Conservation (phyloP, 2,888 invertebrate genomes). For the Patella caerulea region DNA sequence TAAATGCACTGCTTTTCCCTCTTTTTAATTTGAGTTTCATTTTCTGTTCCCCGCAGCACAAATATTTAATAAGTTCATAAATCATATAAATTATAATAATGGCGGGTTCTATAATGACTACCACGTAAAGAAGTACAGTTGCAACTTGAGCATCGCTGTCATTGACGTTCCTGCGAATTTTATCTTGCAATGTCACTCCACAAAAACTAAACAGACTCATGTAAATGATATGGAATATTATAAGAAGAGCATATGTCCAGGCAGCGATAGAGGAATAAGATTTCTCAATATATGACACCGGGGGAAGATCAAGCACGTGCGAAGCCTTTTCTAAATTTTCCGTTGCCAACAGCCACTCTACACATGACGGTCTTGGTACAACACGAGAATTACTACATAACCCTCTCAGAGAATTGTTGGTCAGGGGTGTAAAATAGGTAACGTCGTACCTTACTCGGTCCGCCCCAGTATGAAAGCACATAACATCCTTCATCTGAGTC, state of each 20-base stretch:
- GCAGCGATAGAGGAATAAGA: slow-evolving; percentile 60
- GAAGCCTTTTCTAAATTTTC: slow-evolving; percentile 53
- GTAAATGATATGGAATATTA: slow-evolving; percentile 63
- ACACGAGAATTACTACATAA: slow-evolving; percentile 20
- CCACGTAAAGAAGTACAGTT: slow-evolving; percentile 43
- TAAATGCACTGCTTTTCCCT: background rate
- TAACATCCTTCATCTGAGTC: slow-evolving; percentile 58
- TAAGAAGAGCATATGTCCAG: slow-evolving; percentile 58
- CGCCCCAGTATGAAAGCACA: slow-evolving; percentile 37
- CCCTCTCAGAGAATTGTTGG: slow-evolving; percentile 38
- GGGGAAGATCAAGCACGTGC: slow-evolving; percentile 60
- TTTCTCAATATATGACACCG: slow-evolving; percentile 57
- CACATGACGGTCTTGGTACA: slow-evolving; percentile 46
- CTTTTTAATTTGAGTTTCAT: slow-evolving; percentile 16
- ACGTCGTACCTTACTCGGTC: slow-evolving; percentile 54
- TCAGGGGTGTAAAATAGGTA: slow-evolving; percentile 56
- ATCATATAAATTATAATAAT: slow-evolving; percentile 48
- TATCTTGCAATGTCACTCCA: slow-evolving; percentile 43
- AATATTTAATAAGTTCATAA: slow-evolving; percentile 26
- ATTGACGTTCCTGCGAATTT: slow-evolving; percentile 36
- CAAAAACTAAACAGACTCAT: slow-evolving; percentile 62
- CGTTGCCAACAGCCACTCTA: slow-evolving; percentile 60
- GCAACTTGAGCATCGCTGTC: slow-evolving; percentile 31
- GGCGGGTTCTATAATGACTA: slow-evolving; percentile 55
- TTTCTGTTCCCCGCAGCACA: slow-evolving; percentile 32